A percentile compares a stretch with the other conserved stretches of the same genome.
Conservation (phyloP, 2,797 vertebrate species). For the Pagetopsis macropterus region DNA sequence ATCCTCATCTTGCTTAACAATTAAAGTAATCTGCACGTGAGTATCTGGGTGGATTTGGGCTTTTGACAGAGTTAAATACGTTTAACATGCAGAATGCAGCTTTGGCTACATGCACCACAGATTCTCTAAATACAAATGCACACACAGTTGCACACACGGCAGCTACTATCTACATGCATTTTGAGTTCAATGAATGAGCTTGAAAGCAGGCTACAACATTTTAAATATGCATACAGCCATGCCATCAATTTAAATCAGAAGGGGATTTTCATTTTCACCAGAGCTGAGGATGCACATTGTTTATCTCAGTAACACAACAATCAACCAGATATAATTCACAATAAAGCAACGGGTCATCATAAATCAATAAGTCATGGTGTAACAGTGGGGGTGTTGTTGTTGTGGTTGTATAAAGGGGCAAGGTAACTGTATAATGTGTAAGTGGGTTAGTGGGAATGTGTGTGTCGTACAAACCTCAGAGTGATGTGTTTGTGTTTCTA, state of each 20-base stretch:
- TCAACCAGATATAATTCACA: background rate
- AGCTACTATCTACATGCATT: background rate
- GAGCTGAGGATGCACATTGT: background rate
- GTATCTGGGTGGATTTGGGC: background rate
- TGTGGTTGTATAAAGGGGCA: conserved; percentile 8
- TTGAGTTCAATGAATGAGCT: conserved; percentile 6
- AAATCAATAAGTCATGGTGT: background rate
- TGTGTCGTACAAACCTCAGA: conserved; percentile 10
- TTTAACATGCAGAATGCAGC: conserved; percentile 5
- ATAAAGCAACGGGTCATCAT: conserved; percentile 12
- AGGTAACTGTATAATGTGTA: conserved; percentile 3
- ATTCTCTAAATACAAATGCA: background rate
- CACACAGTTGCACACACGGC: background rate
- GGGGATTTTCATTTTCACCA: background rate
- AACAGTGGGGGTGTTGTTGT: conserved; percentile 3
- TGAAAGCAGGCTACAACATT: conserved; percentile 14
- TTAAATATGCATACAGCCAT: background rate
- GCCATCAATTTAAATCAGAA: background rate
- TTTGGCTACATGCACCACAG: background rate
- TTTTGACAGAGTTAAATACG: background rate
- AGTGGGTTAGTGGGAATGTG: conserved; percentile 3
- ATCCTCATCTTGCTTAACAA: conserved; percentile 1
- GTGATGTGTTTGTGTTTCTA: conserved; percentile 6
- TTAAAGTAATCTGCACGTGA: background rate
- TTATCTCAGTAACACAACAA: conserved; percentile 11